phyloP scores from a whole-genome alignment of 1,140 invertebrate genomes.

The Pseudomyrmex concolor region DNA sequence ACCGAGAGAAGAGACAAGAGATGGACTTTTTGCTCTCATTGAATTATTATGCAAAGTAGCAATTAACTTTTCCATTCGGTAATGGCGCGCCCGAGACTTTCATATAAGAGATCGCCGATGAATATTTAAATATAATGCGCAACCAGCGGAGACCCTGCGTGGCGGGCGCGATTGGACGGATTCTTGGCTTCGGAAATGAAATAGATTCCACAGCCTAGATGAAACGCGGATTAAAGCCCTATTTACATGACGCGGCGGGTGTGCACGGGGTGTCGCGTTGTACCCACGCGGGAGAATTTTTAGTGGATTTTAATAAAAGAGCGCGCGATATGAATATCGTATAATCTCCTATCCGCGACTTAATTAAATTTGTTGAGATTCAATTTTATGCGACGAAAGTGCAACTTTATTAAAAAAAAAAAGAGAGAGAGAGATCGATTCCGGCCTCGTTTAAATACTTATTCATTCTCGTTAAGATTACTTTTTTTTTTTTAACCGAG shows the following conservation, averaged over 20 bases:
- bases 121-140: slow-evolving; percentile 75
- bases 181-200: slow-evolving; percentile 65
- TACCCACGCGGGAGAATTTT: slow-evolving; percentile 52
- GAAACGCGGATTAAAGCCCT: slow-evolving; percentile 55
- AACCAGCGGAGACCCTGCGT: slow-evolving; percentile 19
- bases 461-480: slow-evolving; percentile 32
- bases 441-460: slow-evolving; percentile 34
- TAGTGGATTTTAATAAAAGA: slow-evolving; percentile 61
- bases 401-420: slow-evolving; percentile 52
- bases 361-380: slow-evolving; percentile 62
- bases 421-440: not conserved
- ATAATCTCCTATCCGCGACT: slow-evolving; percentile 52
- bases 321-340: slow-evolving; percentile 51
- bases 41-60: slow-evolving; percentile 80
- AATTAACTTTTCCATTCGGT: slow-evolving; percentile 75
- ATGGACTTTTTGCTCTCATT: slow-evolving; percentile 66
- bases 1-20: slow-evolving; percentile 45
- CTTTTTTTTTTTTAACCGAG: not conserved
- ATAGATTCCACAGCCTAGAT: slow-evolving; percentile 50
- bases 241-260: slow-evolving; percentile 50
- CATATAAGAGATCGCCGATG: slow-evolving; percentile 76
- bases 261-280: slow-evolving; percentile 28
- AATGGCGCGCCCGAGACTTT: slow-evolving; percentile 63
- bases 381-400: slow-evolving; percentile 47
- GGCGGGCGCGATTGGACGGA: slow-evolving; percentile 29